Evolutionary conservation across 2,888 invertebrate species (phyloP), one percentile per base, ranked within the genome.

Genomic region (Caenorhabditis imperialis): DNA sequence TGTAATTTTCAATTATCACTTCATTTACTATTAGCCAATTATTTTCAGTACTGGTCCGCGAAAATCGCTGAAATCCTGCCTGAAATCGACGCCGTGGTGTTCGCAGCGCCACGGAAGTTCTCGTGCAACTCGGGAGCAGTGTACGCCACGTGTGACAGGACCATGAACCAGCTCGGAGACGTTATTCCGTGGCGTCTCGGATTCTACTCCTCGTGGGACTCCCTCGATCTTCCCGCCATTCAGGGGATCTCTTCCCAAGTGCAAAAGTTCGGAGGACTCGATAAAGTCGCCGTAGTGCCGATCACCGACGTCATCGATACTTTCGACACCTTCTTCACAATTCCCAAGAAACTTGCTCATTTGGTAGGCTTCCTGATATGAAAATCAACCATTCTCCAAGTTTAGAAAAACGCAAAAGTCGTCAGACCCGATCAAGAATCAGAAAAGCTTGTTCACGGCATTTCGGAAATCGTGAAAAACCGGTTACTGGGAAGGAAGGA

Each of bases 391-490:
- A 51, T 14, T 40, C n/a, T n/a, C 27, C 12, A 27, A 22, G 8
- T 20, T 51, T 70, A 58, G 63, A 47, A 42, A 33, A 72, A 63
- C 57, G 53, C 58, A 10, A 20, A 65, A 10, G 58, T 72, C 27
- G 27, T 72, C 1, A 38, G 40, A 16, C 73, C 72, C 3, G 71
- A 72, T 23, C 20, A 44, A 12, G 61, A 55, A 51, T 51, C 57
- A 1, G 61, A 61, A 25, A 65, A 55, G 37, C 35, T 76, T 23
- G 57, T 60, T 10, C 76, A 81, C 22, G 81, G 82, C 30, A 23
- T 84, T 22, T 53, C 84, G 22, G 84, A 84, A 62, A 60, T 81
- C 14, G 54, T 84, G 38, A 84, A 83, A 62, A 81, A 82, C 47
- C 79, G 77, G 47, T 54, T 84, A 10, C 55, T 83, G 0, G 83